Percentiles rank a stretch among this genome's conserved stretches.
These are phyloP conservation scores for Myotis pilosus DNA, from an alignment of 2,797 vertebrate genomes.

Conservation along the genomic window DNA sequence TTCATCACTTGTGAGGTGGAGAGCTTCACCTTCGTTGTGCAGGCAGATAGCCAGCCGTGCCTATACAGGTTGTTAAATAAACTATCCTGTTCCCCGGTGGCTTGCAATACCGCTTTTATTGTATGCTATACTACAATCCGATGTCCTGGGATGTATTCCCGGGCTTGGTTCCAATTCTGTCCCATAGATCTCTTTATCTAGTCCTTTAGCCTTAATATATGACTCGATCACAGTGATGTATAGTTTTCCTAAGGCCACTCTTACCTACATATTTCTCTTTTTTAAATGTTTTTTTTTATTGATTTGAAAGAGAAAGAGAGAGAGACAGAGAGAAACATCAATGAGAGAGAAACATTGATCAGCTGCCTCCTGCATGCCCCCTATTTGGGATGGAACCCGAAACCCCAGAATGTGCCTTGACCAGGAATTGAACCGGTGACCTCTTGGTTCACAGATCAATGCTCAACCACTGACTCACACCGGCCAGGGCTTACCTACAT, in stretches of 20 bases:
- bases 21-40: background rate
- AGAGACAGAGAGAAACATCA: no score
- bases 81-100: background rate
- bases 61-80: conserved; percentile 8
- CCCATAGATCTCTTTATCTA: background rate
- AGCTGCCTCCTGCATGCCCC: no score
- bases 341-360: no score
- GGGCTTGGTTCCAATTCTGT: background rate
- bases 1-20: conserved; percentile 13
- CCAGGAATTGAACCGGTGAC: no score
- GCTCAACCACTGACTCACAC: no score
- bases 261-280: background rate
- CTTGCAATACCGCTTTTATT: background rate
- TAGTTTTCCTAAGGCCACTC: background rate
- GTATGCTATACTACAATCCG: background rate
- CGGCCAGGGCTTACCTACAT: background rate
- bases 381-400: no score
- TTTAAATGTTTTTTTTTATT: no score
- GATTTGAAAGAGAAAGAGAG: no score
- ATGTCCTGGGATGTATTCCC: background rate
- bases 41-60: background rate
- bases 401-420: no score
- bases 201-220: background rate
- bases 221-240: background rate
- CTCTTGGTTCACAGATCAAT: no score